Conservation (phyloP, 2,888 invertebrate species). For the Leptura quadrifasciata region DNA sequence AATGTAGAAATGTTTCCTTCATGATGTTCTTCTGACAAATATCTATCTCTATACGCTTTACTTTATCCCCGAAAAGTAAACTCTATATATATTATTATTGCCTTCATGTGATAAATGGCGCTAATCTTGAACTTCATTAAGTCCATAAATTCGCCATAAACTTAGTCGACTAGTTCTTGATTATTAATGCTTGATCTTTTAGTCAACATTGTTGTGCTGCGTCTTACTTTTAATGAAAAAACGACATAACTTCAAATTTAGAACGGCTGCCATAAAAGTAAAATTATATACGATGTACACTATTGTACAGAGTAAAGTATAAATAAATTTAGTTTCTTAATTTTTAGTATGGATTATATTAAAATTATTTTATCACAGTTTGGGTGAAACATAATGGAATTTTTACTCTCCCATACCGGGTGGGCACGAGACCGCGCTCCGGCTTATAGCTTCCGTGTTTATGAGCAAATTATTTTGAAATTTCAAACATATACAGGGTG, state of each 20-base stretch:
- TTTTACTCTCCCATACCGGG: too few species aligned
- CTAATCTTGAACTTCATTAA: slow-evolving; percentile 61
- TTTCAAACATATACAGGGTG: too few species aligned
- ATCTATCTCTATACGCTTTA: slow-evolving; percentile 54
- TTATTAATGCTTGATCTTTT: slow-evolving; percentile 48
- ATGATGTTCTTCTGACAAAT: slow-evolving; percentile 61
- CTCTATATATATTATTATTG: slow-evolving; percentile 61
- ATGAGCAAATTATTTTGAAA: too few species aligned
- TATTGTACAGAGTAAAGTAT: too few species aligned
- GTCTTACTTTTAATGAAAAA: background rate
- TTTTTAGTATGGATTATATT: too few species aligned
- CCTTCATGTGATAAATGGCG: slow-evolving; percentile 60
- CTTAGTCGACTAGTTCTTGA: slow-evolving; percentile 54
- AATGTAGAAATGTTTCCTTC: slow-evolving; percentile 55
- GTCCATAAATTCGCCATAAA: slow-evolving; percentile 57
- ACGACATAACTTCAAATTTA: background rate
- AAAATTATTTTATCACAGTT: too few species aligned
- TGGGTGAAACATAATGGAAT: too few species aligned
- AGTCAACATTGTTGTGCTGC: slow-evolving; percentile 2
- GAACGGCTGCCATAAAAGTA: background rate
- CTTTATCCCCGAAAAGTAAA: slow-evolving; percentile 58
- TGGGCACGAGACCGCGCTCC: too few species aligned
- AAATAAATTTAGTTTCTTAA: too few species aligned
- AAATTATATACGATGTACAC: background rate
- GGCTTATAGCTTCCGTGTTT: too few species aligned